Base-by-base conservation (phyloP, 2,888 invertebrate genomes). In the Mantis religiosa region DNA sequence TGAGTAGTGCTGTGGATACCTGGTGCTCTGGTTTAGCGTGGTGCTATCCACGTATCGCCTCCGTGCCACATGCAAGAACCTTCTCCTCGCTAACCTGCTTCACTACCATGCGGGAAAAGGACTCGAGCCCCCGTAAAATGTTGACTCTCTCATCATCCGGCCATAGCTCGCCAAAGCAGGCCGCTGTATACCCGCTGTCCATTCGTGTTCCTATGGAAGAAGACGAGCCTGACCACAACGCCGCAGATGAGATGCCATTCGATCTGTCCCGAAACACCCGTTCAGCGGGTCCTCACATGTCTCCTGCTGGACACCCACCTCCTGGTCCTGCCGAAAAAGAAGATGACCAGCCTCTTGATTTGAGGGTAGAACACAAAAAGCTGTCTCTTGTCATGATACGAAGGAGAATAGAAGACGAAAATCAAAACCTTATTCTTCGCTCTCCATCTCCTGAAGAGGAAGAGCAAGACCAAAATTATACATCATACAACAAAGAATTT, bases 41-140 rank as follows among this genome's bases (percentile, higher is more conserved):
- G 94, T 94, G 92, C 91, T 94, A 92, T 93, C 94, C 92, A 92
- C 93, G 92, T 82, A 88, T 89, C 83, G 93, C 94, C 93, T 93
- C 94, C 92, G 92, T 93, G 92, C 93, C 93, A 92, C 93, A 92
- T 91, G 92, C 91, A 93, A 86, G 86, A 71, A 86, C 86, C 28
- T 71, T 93, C 91, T 91, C 91, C 91, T 41, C 41, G 91, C 92
- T 93, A 93, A 88, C 81, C 86, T 47, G 86, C 89, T 83, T 85
- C 93, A 94, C 95, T 95, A 96, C 95, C 93, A 96, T 97, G 96
- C 96, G 98, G 95, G 98, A 98, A 95, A 98, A 98, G 94, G 97
- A 98, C 95, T 97, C 97, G 93, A 97, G 97, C 93, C 98, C 97
- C 93, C 95, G 97, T 94, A 97, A 97, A 95, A 97, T 97, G 96